A percentile compares a stretch with the other conserved stretches of the same genome.
phyloP scores from a whole-genome alignment of 2,888 invertebrate species.

The Agonopterix subpropinquella region DNA sequence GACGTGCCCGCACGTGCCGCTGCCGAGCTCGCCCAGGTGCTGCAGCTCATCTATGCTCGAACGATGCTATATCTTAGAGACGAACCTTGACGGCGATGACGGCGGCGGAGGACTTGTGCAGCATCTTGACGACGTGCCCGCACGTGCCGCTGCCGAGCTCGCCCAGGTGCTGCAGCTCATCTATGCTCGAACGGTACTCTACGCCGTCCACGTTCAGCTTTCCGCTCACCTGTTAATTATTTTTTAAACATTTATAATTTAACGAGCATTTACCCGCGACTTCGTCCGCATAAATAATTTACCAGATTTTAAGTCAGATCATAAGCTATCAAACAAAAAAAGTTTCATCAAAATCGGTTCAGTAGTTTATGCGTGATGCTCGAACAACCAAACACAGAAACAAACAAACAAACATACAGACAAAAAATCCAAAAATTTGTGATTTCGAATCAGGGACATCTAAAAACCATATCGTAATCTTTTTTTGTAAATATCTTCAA shows the following conservation, averaged over 20 bases:
- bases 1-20: constrained; percentile 98
- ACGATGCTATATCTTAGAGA: constrained; percentile 69
- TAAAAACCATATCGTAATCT: no score
- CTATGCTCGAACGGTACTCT: constrained; percentile 87
- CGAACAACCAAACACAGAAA: no score
- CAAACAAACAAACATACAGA: no score
- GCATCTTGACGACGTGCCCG: constrained; percentile 98
- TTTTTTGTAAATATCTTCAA: no score
- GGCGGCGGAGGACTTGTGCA: constrained; percentile 88
- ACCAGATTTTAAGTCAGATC: no score
- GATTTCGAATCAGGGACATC: no score
- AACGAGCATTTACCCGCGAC: no score
- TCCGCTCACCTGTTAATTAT: constrained; percentile 80
- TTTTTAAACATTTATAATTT: not conserved
- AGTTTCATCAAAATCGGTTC: no score
- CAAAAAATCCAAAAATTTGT: no score
- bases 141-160: constrained; percentile 97
- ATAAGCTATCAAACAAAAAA: no score
- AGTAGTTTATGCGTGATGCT: no score
- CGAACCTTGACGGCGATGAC: constrained; percentile 94
- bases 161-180: constrained; percentile 89
- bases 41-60: constrained; percentile 90
- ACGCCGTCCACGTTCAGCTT: constrained; percentile 88
- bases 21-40: constrained; percentile 91
- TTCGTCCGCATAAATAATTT: no score